Conservation (phyloP, 2,113 vertebrate species). For the Elephas maximus region DNA sequence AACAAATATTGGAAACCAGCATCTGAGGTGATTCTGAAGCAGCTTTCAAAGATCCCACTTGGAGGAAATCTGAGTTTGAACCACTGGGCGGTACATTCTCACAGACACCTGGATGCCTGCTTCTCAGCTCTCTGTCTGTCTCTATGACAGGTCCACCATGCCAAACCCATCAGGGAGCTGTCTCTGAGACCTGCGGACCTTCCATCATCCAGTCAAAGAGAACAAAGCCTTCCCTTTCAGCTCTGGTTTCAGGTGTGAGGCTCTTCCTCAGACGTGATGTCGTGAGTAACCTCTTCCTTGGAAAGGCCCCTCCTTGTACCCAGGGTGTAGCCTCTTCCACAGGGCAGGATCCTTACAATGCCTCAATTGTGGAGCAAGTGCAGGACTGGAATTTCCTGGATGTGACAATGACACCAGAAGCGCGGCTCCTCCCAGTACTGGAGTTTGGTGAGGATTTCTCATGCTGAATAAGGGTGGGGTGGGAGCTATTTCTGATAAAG, state of each 20-base stretch:
- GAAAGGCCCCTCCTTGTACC: not conserved
- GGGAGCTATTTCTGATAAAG: not conserved
- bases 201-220: no score
- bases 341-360: not conserved
- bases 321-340: not conserved
- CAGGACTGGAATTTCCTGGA: not conserved
- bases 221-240: not conserved
- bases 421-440: not conserved
- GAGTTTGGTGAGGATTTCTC: not conserved
- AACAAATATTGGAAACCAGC: not conserved
- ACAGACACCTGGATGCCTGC: not conserved
- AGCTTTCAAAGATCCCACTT: not conserved
- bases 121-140: not conserved
- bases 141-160: not conserved
- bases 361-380: not conserved
- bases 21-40: not conserved
- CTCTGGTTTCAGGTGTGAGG: not conserved
- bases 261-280: not conserved
- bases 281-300: not conserved
- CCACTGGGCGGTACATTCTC: fast-evolving
- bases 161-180: not conserved
- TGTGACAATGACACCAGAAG: not conserved
- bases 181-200: not conserved
- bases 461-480: constrained; percentile 1
- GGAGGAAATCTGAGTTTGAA: not conserved